Base-by-base conservation (phyloP, 2,888 invertebrate genomes). In the Xestobium rufovillosum region DNA sequence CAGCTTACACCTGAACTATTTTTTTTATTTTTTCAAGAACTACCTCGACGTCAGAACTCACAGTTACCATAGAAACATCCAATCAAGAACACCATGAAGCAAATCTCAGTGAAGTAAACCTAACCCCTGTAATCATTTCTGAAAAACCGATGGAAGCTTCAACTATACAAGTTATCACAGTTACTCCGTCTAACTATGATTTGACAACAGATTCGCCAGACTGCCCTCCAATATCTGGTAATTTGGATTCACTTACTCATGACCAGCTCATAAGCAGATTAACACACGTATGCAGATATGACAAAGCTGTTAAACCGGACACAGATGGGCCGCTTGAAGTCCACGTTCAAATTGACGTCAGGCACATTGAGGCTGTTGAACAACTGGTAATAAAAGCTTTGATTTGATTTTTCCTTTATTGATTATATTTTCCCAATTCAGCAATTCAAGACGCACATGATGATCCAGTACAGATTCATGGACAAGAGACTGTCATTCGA, bases 391-490 rank as follows among this genome's bases (percentile, higher is more conserved):
- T 59, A 8, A n/a, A 19, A 19, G 23, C 6, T 8, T n/a, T 59
- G 28, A 15, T 9, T 31, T 31, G 3, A 26, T 25, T 1, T 13
- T 16, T 26, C 6, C 23, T 19, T 19, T 19, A 8, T 19, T 19
- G 27, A 31, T 38, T 30, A 26, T 16, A 35, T 25, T 25, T 34
- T 38, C 6, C 36, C 12, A 39, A 69, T 68, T 3, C 67, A 82
- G 76, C 83, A 86, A 66, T 86, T 85, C 60, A 83, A 83, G 59
- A 75, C 85, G 30, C 83, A 84, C 55, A 79, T 83, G 50, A 70
- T 87, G 38, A 68, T 86, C 2, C 83, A 85, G 65, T 72, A 84
- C 46, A 74, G 83, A 13, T 87, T 83, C 70, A 66, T 74, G 8
- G 86, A 87, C 58, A 71, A 72, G 0, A 70, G 86, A 3, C 63